Evolutionary conservation across 2,113 vertebrate genomes (phyloP).

Genomic region (Lepisosteus osseus): DNA sequence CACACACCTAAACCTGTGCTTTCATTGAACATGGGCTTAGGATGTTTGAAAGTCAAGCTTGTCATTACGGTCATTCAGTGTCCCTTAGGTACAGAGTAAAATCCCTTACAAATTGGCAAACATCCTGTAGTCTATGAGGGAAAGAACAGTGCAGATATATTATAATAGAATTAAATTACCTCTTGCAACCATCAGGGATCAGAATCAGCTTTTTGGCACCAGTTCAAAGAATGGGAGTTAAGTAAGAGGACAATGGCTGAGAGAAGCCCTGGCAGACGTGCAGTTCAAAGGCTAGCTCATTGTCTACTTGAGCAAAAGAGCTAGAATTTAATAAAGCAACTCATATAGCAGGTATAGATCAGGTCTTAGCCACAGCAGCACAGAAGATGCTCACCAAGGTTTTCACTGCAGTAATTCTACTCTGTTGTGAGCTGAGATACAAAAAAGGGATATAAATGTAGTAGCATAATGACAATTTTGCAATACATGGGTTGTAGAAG

Average conservation of each 20-base stretch:
- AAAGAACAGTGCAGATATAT: background rate
- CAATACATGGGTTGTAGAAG: too few relatives aligned
- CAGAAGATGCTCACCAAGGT: too few relatives aligned
- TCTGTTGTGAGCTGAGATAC: too few relatives aligned
- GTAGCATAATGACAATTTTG: too few relatives aligned
- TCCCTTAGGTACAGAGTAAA: constrained; percentile 8
- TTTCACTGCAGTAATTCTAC: too few relatives aligned
- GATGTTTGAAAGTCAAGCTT: constrained; percentile 9
- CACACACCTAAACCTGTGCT: background rate
- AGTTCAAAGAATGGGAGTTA: constrained; percentile 9
- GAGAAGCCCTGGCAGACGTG: background rate
- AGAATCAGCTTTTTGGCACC: constrained; percentile 4
- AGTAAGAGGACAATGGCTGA: background rate
- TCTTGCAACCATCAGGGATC: constrained; percentile 5
- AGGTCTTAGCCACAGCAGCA: background rate
- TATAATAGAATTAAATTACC: constrained; percentile 14
- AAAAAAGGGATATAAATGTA: too few relatives aligned
- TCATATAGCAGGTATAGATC: constrained; percentile 2
- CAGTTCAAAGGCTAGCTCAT: constrained; percentile 4
- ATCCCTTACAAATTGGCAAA: constrained; percentile 9
- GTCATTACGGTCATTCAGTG: background rate
- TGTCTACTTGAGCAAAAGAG: background rate
- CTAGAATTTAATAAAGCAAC: background rate
- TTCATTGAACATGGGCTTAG: too few relatives aligned
- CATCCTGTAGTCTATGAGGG: constrained; percentile 5